phyloP scores from a whole-genome alignment of 2,113 vertebrate genomes.

The Seriola dumerili region DNA sequence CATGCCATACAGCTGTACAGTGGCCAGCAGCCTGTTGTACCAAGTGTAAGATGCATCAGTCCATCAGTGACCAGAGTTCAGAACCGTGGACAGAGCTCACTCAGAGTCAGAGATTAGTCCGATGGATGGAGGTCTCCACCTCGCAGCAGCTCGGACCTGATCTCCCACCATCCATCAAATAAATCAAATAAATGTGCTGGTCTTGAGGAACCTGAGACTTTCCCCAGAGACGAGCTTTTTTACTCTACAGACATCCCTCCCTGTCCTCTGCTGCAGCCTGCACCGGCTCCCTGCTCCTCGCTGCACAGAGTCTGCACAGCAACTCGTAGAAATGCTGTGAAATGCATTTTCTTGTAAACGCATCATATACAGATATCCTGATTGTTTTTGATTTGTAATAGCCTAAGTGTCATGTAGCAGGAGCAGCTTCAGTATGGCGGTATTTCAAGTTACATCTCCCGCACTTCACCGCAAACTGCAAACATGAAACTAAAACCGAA shows the following conservation, averaged over 20 bases:
- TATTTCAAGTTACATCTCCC: background rate
- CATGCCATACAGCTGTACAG: background rate
- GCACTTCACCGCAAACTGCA: conserved; percentile 9
- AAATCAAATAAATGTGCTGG: conserved; percentile 46
- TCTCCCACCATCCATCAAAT: conserved; percentile 36
- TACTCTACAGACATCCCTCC: conserved; percentile 7
- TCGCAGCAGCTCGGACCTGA: conserved; percentile 34
- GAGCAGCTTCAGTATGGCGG: background rate
- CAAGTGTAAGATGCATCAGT: background rate
- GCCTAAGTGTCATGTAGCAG: conserved; percentile 1
- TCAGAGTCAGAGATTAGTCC: background rate
- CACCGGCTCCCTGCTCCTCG: background rate
- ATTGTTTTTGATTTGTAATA: background rate
- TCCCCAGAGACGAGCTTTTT: conserved; percentile 28
- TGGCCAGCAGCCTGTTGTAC: background rate
- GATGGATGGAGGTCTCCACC: conserved; percentile 36
- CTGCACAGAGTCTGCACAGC: background rate
- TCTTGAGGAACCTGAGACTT: conserved; percentile 36
- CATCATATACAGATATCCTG: background rate
- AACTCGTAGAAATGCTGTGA: background rate
- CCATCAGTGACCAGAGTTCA: conserved; percentile 53
- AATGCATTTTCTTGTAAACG: too few relatives aligned
- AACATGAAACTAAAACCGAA: background rate
- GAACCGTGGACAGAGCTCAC: conserved; percentile 79
- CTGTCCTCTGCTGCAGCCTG: conserved; percentile 39